phyloP scores from a whole-genome alignment of 1,140 invertebrate species.

The Drosophila pseudoobscura region DNA sequence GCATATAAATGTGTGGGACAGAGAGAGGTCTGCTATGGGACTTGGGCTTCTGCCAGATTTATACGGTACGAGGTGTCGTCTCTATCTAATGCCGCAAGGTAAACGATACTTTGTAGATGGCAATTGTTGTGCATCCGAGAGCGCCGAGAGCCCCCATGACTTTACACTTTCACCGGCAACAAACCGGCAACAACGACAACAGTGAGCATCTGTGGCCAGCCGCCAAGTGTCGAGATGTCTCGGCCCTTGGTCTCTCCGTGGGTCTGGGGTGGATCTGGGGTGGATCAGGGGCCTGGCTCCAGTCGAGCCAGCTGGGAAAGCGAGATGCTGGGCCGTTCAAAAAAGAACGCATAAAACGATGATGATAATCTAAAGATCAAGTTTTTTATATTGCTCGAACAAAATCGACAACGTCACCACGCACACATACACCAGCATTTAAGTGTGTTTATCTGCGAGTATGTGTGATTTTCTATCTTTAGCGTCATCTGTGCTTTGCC shows the following conservation, averaged over 20 bases:
- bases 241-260: constrained; percentile 39
- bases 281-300: constrained; percentile 11
- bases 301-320: constrained; percentile 42
- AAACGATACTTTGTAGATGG: constrained; percentile 47
- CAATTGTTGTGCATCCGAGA: constrained; percentile 40
- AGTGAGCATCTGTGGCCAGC: constrained; percentile 65
- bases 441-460: constrained; percentile 25
- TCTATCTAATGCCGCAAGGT: constrained; percentile 42
- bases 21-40: constrained; percentile 34
- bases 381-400: constrained; percentile 48
- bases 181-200: not conserved
- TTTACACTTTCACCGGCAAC: constrained; percentile 70
- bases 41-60: constrained; percentile 52
- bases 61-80: not conserved
- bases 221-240: constrained; percentile 48
- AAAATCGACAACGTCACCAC: constrained; percentile 46
- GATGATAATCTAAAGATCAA: constrained; percentile 64
- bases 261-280: constrained; percentile 22
- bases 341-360: constrained; percentile 71
- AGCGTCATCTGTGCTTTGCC: constrained; percentile 52
- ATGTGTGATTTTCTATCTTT: constrained; percentile 55
- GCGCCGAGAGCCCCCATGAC: constrained; percentile 51
- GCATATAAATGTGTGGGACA: constrained; percentile 15
- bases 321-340: constrained; percentile 52
- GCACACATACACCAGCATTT: constrained; percentile 14